Evolutionary conservation across 2,888 invertebrate species (phyloP).

Genomic region (Cryptocheilus praepositus): DNA sequence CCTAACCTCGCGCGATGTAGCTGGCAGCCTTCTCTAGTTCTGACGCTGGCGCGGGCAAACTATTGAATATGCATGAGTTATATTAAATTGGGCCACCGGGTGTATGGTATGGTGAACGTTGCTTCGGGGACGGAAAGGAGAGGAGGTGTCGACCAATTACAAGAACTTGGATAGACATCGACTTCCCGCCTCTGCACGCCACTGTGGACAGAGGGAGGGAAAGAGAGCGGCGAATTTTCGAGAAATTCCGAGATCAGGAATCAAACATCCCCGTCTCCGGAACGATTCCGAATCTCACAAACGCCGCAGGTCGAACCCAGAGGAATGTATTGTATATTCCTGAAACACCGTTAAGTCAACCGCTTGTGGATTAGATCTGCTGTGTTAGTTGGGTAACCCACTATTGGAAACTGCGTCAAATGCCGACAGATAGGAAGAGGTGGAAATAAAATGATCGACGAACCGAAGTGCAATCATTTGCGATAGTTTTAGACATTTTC

Average conservation of each 20-base stretch:
- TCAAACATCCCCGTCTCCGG: background rate
- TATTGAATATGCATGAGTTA: constrained; percentile 71
- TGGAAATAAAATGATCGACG: too few relatives aligned
- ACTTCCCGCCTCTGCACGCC: background rate
- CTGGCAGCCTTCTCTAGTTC: constrained; percentile 30
- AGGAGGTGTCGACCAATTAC: constrained; percentile 18
- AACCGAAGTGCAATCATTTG: too few relatives aligned
- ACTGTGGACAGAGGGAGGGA: background rate
- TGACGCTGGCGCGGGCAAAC: constrained; percentile 44
- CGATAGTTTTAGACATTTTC: too few relatives aligned
- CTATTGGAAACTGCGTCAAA: too few relatives aligned
- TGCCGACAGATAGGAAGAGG: too few relatives aligned
- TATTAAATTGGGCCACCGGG: constrained; percentile 67
- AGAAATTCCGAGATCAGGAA: background rate
- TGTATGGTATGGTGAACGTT: constrained; percentile 36
- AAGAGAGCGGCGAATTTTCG: background rate
- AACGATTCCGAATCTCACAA: background rate
- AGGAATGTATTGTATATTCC: too few relatives aligned
- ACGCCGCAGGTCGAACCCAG: too few relatives aligned
- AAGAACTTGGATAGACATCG: constrained; percentile 1
- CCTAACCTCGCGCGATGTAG: constrained; percentile 11
- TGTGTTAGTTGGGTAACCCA: too few relatives aligned
- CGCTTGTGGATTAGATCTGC: too few relatives aligned
- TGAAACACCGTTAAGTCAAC: too few relatives aligned
- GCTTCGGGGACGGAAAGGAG: background rate